These are phyloP conservation scores for Listronotus oregonensis DNA, from an alignment of 1,140 invertebrate genomes.

Conservation along the genomic window DNA sequence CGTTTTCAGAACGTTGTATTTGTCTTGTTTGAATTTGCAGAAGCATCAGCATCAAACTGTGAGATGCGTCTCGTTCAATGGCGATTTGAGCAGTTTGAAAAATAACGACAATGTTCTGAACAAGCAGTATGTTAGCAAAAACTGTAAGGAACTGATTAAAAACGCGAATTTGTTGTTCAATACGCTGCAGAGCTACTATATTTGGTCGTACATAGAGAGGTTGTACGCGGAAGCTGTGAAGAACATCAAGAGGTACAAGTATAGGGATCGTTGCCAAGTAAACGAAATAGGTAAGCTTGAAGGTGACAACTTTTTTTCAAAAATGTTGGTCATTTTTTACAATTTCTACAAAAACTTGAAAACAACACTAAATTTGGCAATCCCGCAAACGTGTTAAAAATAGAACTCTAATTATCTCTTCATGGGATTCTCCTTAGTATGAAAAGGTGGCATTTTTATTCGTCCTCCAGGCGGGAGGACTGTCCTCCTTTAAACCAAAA, in stretches of 20 bases:
- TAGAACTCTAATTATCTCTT: too few relatives aligned
- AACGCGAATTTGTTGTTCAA: constrained; percentile 86
- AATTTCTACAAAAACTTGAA: too few relatives aligned
- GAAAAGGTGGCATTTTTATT: too few relatives aligned
- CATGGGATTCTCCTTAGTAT: too few relatives aligned
- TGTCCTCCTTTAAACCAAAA: too few relatives aligned
- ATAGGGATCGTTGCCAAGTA: constrained; percentile 54
- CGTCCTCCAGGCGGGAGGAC: too few relatives aligned
- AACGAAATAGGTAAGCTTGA: constrained; percentile 56
- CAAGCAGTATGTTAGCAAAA: constrained; percentile 50
- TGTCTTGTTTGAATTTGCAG: constrained; percentile 52
- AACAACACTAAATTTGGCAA: too few relatives aligned
- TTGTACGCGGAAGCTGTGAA: constrained; percentile 67
- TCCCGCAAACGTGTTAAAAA: too few relatives aligned
- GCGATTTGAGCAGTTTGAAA: constrained; percentile 53
- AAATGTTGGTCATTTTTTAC: too few relatives aligned
- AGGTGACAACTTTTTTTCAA: too few relatives aligned
- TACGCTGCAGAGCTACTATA: constrained; percentile 82
- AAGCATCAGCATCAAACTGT: constrained; percentile 47
- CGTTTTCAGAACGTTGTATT: constrained; percentile 71
- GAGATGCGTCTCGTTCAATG: constrained; percentile 54
- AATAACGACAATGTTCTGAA: constrained; percentile 45
- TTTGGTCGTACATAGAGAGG: constrained; percentile 83
- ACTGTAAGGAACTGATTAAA: constrained; percentile 71
- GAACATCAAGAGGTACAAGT: constrained; percentile 46